A percentile compares a stretch with the other conserved stretches of the same genome.
These are phyloP conservation scores for Melinopterus prodromus DNA, from an alignment of 2,888 invertebrate genomes.

Conservation along the genomic window DNA sequence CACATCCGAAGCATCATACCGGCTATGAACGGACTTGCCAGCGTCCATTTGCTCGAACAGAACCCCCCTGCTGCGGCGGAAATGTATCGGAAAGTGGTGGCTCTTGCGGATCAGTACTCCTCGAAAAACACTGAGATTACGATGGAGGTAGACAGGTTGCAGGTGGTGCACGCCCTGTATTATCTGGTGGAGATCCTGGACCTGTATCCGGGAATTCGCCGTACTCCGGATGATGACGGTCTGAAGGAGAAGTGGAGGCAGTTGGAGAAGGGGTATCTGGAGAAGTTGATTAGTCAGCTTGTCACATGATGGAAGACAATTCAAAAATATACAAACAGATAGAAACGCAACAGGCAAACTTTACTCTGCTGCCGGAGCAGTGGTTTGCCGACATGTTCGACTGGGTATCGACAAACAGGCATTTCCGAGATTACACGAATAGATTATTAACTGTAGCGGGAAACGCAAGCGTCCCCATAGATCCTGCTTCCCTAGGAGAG, in stretches of 20 bases:
- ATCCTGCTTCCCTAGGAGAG: constrained; percentile 29
- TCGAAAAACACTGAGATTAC: too few relatives aligned
- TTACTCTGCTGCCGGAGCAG: constrained; percentile 50
- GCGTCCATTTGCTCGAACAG: too few relatives aligned
- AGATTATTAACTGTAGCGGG: too few relatives aligned
- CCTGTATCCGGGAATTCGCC: constrained; percentile 53
- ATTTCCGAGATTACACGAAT: constrained; percentile 49
- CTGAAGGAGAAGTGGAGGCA: constrained; percentile 63
- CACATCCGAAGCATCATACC: constrained; percentile 67
- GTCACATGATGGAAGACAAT: too few relatives aligned
- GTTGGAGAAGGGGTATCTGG: too few relatives aligned
- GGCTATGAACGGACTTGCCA: too few relatives aligned
- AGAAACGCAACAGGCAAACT: constrained; percentile 48
- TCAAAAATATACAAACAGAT: constrained; percentile 45
- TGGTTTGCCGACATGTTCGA: constrained; percentile 60
- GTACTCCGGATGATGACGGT: constrained; percentile 61
- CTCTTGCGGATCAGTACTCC: too few relatives aligned
- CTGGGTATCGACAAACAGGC: constrained; percentile 50
- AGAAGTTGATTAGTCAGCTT: constrained; percentile 57
- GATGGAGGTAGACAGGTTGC: too few relatives aligned
- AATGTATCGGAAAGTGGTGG: too few relatives aligned
- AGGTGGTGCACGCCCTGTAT: too few relatives aligned
- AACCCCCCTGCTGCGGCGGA: too few relatives aligned
- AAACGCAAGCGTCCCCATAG: constrained; percentile 43
- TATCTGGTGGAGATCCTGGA: constrained; percentile 66